Evolutionary conservation across 2,888 invertebrate species (phyloP).

Genomic region (Lochmaea crataegi): DNA sequence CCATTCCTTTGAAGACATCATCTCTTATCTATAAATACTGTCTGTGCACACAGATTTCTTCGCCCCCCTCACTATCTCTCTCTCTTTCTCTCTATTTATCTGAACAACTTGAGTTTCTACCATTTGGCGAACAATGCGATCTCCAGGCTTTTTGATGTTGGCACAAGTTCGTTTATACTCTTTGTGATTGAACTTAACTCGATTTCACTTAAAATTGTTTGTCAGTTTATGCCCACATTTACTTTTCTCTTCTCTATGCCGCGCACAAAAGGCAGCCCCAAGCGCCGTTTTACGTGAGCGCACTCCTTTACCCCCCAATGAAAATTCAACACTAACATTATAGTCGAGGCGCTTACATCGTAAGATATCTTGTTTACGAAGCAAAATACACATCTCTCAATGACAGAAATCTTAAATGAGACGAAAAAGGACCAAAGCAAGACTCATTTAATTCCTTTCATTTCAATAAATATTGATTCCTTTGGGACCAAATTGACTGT

Average conservation of each 20-base stretch:
- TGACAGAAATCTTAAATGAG: too few species aligned
- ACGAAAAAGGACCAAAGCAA: too few species aligned
- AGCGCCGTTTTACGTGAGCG: constrained; percentile 17
- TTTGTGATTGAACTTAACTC: constrained; percentile 54
- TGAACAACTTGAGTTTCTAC: constrained; percentile 46
- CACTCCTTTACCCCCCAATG: constrained; percentile 6
- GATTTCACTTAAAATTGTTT: constrained; percentile 49
- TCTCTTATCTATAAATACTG: constrained; percentile 35
- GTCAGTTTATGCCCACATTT: constrained; percentile 48
- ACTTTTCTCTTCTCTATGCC: constrained; percentile 21
- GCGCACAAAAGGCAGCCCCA: constrained; percentile 17
- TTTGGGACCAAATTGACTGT: too few species aligned
- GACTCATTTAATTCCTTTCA: too few species aligned
- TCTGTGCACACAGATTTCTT: constrained; percentile 32
- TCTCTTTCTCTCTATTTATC: not conserved
- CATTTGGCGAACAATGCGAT: constrained; percentile 50
- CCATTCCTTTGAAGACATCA: constrained; percentile 35
- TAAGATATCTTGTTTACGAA: too few species aligned
- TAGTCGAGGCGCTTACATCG: not conserved
- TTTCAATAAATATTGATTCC: too few species aligned
- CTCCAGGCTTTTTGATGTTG: constrained; percentile 59
- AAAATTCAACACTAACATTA: constrained; percentile 1
- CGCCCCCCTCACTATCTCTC: not conserved
- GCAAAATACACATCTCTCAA: too few species aligned
- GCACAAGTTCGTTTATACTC: constrained; percentile 52